Base-by-base conservation (phyloP, 2,888 invertebrate genomes). In the Microctonus hyperodae region DNA sequence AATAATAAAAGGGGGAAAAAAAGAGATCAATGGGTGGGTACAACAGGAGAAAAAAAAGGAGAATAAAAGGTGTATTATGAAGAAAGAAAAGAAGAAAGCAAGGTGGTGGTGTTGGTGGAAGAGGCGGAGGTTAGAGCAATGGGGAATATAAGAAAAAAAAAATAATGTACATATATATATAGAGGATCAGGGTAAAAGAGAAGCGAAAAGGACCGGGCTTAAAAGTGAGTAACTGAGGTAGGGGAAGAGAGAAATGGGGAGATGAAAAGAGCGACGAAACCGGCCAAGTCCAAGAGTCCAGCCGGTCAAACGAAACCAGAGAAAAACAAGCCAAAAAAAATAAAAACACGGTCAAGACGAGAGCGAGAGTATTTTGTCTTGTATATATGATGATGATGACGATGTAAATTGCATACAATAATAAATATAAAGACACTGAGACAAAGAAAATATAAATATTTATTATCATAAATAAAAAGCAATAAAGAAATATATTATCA, bases 61-160 rank as follows among this genome's bases (percentile, higher is more conserved):
- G 73, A 71, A 44, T 72, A 73, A 16, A 58, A 78, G 3, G 76
- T 76, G 64, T 81, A 81, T 51, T 76, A 78, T 51, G 77, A 78
- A 40, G 78, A 80, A 58, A 72, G 71, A 50, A 73, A 74, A 53
- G 65, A 72, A 48, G 74, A 72, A 75, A 78, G 44, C 77, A 79
- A 44, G 82, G 81, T 25, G 83, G 84, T 35, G 40, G 40, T 13
- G 40, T n/a, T 40, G 40, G n/a, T 44, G 13, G 84, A 67, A 37
- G 56, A 59, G 50, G 48, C n/a, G 56, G 28, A 33, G 64, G 48
- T 53, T 51, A 28, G 23, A 50, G 53, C 25, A 35, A 37, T 28
- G 50, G 37, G 11, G 35, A 9, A 31, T 55, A 28, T n/a, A 58
- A 33, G 31, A 65, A 51, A 16, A 53, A 56, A 31, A 22, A 55